These are phyloP conservation scores for Apogon hyalosoma DNA, from an alignment of 2,797 vertebrate genomes.

Conservation along the genomic window DNA sequence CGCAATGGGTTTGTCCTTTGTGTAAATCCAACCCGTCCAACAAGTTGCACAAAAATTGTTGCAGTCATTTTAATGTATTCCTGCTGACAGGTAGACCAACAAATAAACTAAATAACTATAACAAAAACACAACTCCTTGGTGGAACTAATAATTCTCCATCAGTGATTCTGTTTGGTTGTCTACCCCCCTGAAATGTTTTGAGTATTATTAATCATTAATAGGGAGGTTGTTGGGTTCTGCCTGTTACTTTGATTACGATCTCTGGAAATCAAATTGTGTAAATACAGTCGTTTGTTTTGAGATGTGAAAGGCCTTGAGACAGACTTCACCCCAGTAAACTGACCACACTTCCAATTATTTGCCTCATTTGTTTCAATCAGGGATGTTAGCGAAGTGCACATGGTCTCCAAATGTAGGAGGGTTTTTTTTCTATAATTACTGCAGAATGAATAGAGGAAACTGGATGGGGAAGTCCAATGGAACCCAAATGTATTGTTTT, in stretches of 20 bases:
- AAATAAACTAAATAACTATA: no score
- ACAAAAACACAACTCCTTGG: no score
- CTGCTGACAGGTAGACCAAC: no score
- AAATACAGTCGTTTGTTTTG: slow-evolving; percentile 57
- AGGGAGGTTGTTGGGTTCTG: slow-evolving; percentile 10
- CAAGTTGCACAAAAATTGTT: no score
- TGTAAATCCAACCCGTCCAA: no score
- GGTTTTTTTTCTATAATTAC: slow-evolving; percentile 39
- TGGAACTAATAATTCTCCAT: neutral
- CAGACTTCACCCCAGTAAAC: slow-evolving; percentile 45
- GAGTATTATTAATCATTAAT: slow-evolving; percentile 29
- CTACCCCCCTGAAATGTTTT: slow-evolving; percentile 8
- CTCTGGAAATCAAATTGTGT: slow-evolving; percentile 57
- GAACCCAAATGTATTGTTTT: slow-evolving; percentile 1
- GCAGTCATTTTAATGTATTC: no score
- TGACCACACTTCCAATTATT: slow-evolving; percentile 64
- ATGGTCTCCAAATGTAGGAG: slow-evolving; percentile 65
- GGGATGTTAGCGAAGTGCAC: slow-evolving; percentile 50
- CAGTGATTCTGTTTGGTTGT: neutral
- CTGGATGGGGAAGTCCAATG: neutral
- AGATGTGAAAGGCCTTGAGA: slow-evolving; percentile 48
- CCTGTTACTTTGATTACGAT: slow-evolving; percentile 47
- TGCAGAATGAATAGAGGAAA: slow-evolving; percentile 23
- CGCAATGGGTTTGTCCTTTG: no score
- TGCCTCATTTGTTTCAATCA: slow-evolving; percentile 80